Base-by-base conservation (phyloP, 2,888 invertebrate genomes). In the Chrysodeixis includens region DNA sequence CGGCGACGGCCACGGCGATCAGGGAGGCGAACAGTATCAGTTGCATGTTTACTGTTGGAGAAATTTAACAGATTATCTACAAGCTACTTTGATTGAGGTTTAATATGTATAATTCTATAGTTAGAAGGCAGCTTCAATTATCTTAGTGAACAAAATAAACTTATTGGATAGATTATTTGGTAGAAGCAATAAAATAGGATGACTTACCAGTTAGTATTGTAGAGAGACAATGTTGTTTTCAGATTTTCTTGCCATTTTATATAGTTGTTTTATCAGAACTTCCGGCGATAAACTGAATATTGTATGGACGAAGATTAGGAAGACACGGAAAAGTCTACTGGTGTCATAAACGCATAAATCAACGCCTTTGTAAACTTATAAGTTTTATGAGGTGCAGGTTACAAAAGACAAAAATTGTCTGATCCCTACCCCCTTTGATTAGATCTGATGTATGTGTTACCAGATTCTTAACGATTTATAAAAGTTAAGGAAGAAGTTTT, bases 1-100 rank as follows among this genome's bases (percentile, higher is more conserved):
- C 26, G 26, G 26, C 26, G 26, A 26, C 26, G n/a, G 85, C 86
- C 9, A 90, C 56, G 66, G 46, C 18, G 46, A 49, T 18, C 46
- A 49, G 46, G 46, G 46, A 18, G 20, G 46, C 46, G 46, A 49
- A 10, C 10, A 49, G 46, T 20, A 49, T 10, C 18, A 49, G 4
- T 49, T 49, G 8, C 46, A 49, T 49, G 20, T 49, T 46, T 20
- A 20, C 46, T 49, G 46, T 20, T 0, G 20, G 20, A 9, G 2
- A 18, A 49, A 20, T 10, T 8, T 10, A 18, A 3, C 6, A 26
- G 26, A 26, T 26, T 4, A 26, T 6, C n/a, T n/a, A n/a, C n/a
- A n/a, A n/a, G 26, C n/a, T n/a, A n/a, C n/a, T n/a, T n/a, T n/a
- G n/a, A n/a, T n/a, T n/a, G n/a, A n/a, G n/a, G n/a, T n/a, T 26